Percentiles rank a stretch among this genome's conserved stretches.
These are phyloP conservation scores for Smutsia temminckii DNA, from an alignment of 2,797 vertebrate genomes.

Conservation along the genomic window DNA sequence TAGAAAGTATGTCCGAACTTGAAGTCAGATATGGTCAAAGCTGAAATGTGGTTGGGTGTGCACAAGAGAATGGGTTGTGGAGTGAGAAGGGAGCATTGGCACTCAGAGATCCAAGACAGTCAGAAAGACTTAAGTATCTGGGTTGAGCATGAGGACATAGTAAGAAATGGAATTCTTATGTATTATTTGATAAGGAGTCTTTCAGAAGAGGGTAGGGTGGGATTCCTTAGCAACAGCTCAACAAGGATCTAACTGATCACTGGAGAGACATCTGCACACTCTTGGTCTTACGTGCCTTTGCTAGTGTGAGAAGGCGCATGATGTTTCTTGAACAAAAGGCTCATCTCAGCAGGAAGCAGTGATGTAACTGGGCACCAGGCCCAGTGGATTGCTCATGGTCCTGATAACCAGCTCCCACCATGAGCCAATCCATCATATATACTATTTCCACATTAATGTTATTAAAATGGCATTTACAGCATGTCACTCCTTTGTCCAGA, in stretches of 20 bases:
- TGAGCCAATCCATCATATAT: neutral
- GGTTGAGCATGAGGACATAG: neutral
- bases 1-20: neutral
- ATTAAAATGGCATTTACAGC: constrained; percentile 39
- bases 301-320: neutral
- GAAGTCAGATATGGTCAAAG: neutral
- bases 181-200: neutral
- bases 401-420: constrained; percentile 11
- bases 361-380: neutral
- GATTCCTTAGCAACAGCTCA: neutral
- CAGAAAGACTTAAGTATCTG: neutral
- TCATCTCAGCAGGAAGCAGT: neutral
- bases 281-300: neutral
- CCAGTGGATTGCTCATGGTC: constrained; percentile 19
- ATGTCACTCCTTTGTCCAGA: constrained; percentile 43
- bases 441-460: neutral
- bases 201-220: neutral
- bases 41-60: neutral
- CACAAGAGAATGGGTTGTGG: fast-evolving
- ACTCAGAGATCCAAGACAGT: neutral
- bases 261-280: neutral
- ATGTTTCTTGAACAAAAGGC: neutral
- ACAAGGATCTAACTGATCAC: neutral
- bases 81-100: neutral
- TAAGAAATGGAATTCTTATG: neutral